Conservation (phyloP, 2,113 vertebrate species). For the Bos taurus region ARS-UCD2.0 NC_037345.1:47196001-47196500, state of each 20-base stretch:
- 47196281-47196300: not conserved
- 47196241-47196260: not conserved
- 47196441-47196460: constrained; percentile 61
- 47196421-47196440: constrained; percentile 72
- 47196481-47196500: constrained; percentile 63
- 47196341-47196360: not conserved
- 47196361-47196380: not conserved
- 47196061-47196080: constrained; percentile 61
- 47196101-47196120: constrained; percentile 68
- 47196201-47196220: not conserved
- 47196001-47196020: not conserved
- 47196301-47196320: not conserved
- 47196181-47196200: not conserved
- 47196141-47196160: constrained; percentile 1
- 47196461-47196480: constrained; percentile 70
- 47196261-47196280: not conserved
- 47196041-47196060: constrained; percentile 45
- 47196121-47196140: constrained; percentile 43
- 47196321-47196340: not conserved
- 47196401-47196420: constrained; percentile 65
- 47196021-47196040: constrained; percentile 59
- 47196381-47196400: constrained; percentile 57
- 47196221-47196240: not conserved
- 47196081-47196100: constrained; percentile 65
- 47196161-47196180: not conserved